Conservation (phyloP, 2,113 vertebrate genomes). For the Irena cyanogastra region DNA sequence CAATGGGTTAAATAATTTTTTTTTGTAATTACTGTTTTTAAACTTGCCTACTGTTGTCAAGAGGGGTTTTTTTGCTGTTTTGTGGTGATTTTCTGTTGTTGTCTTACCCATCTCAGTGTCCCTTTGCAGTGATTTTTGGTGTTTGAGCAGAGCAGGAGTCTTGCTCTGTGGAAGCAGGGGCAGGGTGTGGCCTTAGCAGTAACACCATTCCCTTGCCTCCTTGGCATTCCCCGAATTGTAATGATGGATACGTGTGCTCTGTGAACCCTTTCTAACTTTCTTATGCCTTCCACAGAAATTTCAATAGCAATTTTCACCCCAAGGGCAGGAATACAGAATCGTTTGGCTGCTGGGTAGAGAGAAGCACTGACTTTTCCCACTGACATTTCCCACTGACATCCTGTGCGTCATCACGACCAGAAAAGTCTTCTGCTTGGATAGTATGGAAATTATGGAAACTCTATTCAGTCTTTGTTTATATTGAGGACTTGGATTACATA, state of each 20-base stretch:
- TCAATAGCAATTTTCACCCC: neutral
- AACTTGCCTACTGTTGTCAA: neutral
- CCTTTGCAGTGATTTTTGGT: neutral
- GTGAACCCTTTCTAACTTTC: neutral
- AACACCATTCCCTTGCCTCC: neutral
- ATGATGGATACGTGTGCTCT: neutral
- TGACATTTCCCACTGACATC: neutral
- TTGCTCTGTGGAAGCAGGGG: neutral
- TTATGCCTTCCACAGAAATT: neutral
- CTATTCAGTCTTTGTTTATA: neutral
- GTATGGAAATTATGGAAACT: neutral
- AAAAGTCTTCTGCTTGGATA: neutral
- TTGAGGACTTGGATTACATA: neutral
- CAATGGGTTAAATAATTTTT: neutral
- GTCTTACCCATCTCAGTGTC: neutral
- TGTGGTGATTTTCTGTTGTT: neutral
- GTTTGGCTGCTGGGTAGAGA: neutral
- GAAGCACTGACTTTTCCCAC: neutral
- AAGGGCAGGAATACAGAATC: neutral
- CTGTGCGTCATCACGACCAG: neutral
- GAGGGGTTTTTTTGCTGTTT: rapidly evolving
- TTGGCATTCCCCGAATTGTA: neutral
- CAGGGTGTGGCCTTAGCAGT: neutral
- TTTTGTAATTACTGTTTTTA: neutral
- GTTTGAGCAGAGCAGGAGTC: neutral